Evolutionary conservation across 2,113 vertebrate genomes (phyloP), one percentile per base, ranked within the genome.

Genomic region (Piprites chloris): DNA sequence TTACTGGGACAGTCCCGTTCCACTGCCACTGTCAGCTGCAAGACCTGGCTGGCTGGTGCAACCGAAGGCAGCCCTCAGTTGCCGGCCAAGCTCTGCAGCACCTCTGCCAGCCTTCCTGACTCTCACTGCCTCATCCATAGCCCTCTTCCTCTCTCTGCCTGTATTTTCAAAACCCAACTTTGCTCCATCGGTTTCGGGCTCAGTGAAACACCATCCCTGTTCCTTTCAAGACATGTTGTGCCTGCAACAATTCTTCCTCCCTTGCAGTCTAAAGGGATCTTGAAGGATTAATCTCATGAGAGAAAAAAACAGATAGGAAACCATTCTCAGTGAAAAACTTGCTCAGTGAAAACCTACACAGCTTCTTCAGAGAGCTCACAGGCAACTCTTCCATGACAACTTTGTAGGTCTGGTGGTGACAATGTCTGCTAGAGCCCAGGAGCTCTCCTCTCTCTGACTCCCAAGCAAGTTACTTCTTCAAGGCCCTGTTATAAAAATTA

Each of bases 211-310:
- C 32, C 41, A 17, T 39, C 21, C 44, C 7, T 2, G 0, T 14
- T 20, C 30, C 72, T 68, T 69, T 12, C 9, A 14, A 33, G 33
- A 18, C 41, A 53, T 0, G 1, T 27, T 41, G 8, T 0, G 0
- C 8, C 13, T 1, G 0, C 65, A 89, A 30, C 9, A 59, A 41
- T 78, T 81, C 52, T 65, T 77, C 24, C 20, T 82, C 44, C 52
- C 28, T 71, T 73, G 56, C 14, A 42, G 23, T 58, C 27, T 50
- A 69, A 77, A 90, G 6, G 5, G 42, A 67, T 32, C 33, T n/a
- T 27, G 7, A 56, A 73, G 28, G 7, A 5, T 18, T 42, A 44
- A n/a, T 52, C 6, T 2, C 5, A 6, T 2, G 11, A 33, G 21
- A 23, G 3, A 14, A 91, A n/a, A n/a, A 82, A 50, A 2, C 5